Conservation (phyloP, 2,113 vertebrate species). For the Menidia beryllina region DNA sequence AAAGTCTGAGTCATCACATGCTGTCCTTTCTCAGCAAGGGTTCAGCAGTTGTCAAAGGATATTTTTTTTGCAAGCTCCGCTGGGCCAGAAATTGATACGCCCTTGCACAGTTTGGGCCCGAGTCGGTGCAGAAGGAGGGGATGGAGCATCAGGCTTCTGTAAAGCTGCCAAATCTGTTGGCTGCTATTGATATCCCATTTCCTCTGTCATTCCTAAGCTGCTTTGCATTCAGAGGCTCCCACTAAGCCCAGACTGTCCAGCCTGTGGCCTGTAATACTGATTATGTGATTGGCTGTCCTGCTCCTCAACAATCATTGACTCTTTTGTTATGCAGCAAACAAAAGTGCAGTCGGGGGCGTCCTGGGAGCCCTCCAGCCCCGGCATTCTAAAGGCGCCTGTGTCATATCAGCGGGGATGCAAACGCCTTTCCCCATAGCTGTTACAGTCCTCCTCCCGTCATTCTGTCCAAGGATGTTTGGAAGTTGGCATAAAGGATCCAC, state of each 20-base stretch:
- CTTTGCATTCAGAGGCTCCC: constrained; percentile 73
- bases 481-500: constrained; percentile 60
- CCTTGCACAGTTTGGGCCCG: constrained; percentile 38
- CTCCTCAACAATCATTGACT: constrained; percentile 40
- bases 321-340: constrained; percentile 59
- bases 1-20: neutral
- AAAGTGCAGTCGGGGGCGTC: constrained; percentile 38
- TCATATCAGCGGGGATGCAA: constrained; percentile 55
- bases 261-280: constrained; percentile 47
- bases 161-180: constrained; percentile 71
- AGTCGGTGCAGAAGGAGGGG: constrained; percentile 43
- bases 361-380: constrained; percentile 42
- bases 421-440: constrained; percentile 60
- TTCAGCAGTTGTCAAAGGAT: neutral
- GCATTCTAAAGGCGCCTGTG: constrained; percentile 62
- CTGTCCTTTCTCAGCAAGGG: constrained; percentile 4
- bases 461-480: constrained; percentile 61
- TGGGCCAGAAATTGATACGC: constrained; percentile 29
- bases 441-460: constrained; percentile 57
- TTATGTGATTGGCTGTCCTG: constrained; percentile 27
- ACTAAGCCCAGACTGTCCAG: constrained; percentile 61
- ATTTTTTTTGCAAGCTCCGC: neutral
- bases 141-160: constrained; percentile 47
- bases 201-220: constrained; percentile 72
- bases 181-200: constrained; percentile 76